These are phyloP conservation scores for Lindbergichthys nudifrons DNA, from an alignment of 2,797 vertebrate genomes.

Conservation along the genomic window DNA sequence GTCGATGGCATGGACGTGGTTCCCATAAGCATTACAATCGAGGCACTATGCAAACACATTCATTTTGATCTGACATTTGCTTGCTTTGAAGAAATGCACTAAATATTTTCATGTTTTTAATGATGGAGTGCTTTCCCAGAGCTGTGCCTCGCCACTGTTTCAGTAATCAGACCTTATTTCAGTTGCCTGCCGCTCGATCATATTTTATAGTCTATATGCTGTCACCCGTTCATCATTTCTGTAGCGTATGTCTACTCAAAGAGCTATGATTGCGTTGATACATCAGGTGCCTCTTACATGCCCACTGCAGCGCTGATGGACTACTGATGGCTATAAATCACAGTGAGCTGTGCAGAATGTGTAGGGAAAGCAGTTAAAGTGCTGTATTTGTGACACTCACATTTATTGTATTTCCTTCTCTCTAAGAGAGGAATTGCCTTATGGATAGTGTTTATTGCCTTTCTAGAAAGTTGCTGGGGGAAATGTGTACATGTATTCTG, in stretches of 20 bases:
- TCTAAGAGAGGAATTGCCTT: slow-evolving; percentile 14
- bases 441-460: slow-evolving; percentile 10
- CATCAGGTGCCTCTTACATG: slow-evolving; percentile 36
- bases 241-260: slow-evolving; percentile 30
- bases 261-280: slow-evolving; percentile 42
- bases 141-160: slow-evolving; percentile 1
- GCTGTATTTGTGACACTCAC: slow-evolving; percentile 28
- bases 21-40: neutral
- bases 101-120: neutral
- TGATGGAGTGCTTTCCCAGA: neutral
- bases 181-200: slow-evolving; percentile 8
- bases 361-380: slow-evolving; percentile 17
- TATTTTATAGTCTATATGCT: slow-evolving; percentile 1
- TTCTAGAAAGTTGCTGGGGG: slow-evolving; percentile 36
- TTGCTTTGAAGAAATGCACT: neutral
- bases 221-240: slow-evolving; percentile 25
- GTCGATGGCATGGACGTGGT: neutral
- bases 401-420: slow-evolving; percentile 38
- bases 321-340: slow-evolving; percentile 43
- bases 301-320: slow-evolving; percentile 33
- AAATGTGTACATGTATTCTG: slow-evolving; percentile 20
- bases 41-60: slow-evolving; percentile 7
- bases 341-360: slow-evolving; percentile 19
- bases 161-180: slow-evolving; percentile 11
- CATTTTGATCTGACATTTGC: neutral